Conservation (phyloP, 2,888 invertebrate genomes). For the Crossocerus cetratus region DNA sequence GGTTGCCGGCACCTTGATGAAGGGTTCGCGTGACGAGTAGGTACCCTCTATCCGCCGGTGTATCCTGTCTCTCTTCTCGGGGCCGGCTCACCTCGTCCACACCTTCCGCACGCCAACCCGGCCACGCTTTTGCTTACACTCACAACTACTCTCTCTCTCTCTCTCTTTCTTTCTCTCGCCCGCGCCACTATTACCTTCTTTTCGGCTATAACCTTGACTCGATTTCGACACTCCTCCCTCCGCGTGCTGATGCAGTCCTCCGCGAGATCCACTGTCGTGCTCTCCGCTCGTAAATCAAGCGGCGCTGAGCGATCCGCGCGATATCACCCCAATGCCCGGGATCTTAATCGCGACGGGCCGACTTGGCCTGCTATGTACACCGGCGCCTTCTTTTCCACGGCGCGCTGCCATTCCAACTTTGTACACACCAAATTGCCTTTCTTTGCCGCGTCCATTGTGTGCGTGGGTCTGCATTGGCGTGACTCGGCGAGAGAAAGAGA, state of each 20-base stretch:
- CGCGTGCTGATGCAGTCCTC: neutral
- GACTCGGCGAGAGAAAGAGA: neutral
- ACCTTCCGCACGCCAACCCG: constrained; percentile 70
- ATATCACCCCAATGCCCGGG: constrained; percentile 1
- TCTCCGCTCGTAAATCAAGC: neutral
- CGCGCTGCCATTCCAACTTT: constrained; percentile 12
- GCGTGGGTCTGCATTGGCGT: too few relatives aligned
- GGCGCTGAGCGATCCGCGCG: neutral
- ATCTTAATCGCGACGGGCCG: constrained; percentile 10
- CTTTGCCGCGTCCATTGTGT: constrained; percentile 10
- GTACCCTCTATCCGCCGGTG: constrained; percentile 65
- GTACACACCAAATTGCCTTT: constrained; percentile 45
- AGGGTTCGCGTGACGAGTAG: constrained; percentile 76
- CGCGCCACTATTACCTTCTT: too few relatives aligned
- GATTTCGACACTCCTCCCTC: neutral
- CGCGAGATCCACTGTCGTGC: neutral
- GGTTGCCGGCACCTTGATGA: constrained; percentile 74
- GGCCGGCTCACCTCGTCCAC: constrained; percentile 70
- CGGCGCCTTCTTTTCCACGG: neutral
- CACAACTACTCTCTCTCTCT: constrained; percentile 51
- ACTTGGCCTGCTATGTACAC: neutral
- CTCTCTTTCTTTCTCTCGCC: too few relatives aligned
- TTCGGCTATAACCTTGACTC: constrained; percentile 14
- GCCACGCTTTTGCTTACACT: constrained; percentile 46
- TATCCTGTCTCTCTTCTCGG: constrained; percentile 69